phyloP scores from a whole-genome alignment of 2,797 vertebrate genomes.

The Hypotaenidia philippensis region DNA sequence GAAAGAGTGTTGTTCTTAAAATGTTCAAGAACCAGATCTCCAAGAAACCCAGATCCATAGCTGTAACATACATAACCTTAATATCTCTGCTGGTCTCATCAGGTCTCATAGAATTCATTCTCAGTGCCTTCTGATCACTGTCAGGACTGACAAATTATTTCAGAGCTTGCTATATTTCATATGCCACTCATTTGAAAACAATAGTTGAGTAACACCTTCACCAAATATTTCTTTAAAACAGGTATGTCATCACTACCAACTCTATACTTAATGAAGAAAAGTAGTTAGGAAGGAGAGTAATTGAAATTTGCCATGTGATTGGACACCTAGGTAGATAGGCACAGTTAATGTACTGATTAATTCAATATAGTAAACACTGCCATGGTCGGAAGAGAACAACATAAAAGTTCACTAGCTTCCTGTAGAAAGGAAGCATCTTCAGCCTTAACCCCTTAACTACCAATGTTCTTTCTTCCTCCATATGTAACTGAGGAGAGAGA shows the following conservation, averaged over 20 bases:
- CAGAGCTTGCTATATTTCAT: background rate
- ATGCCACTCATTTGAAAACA: background rate
- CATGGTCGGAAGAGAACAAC: background rate
- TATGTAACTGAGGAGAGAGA: background rate
- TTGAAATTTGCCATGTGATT: background rate
- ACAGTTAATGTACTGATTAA: background rate
- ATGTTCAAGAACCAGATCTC: background rate
- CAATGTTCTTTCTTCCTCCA: background rate
- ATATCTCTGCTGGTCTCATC: background rate
- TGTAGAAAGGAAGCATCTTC: background rate
- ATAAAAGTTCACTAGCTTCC: background rate
- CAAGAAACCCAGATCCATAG: background rate
- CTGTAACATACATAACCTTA: background rate
- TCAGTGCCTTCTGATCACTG: background rate
- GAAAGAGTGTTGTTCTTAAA: background rate
- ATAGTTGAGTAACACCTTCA: background rate
- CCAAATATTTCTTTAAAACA: background rate
- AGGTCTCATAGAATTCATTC: background rate
- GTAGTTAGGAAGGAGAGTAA: background rate
- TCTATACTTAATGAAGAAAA: background rate
- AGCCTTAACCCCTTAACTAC: background rate
- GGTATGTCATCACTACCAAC: rapidly evolving
- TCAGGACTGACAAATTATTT: background rate
- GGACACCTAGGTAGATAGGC: background rate
- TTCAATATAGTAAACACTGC: background rate